Base-by-base conservation (phyloP, 2,113 vertebrate species). In the Oryzias celebensis region DNA sequence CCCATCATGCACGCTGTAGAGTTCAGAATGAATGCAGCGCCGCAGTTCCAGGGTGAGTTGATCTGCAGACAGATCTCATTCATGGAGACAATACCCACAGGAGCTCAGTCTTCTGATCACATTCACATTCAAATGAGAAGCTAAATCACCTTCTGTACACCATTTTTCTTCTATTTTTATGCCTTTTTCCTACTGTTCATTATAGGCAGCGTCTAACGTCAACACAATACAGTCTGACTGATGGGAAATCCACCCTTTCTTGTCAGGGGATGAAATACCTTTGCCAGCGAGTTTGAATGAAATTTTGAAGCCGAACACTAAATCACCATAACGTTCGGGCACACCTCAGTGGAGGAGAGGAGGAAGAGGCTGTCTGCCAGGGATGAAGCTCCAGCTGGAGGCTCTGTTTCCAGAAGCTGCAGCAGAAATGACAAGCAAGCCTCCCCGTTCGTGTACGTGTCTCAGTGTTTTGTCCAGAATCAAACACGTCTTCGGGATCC, bases 211-310 rank as follows among this genome's bases (percentile, higher is more conserved):
- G 58, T 71, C 68, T 73, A 62, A 63, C 52, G 28, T 48, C 62
- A 46, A 78, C 71, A 68, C 83, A 81, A 46, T 56, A 52, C 28
- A 42, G 28, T 41, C 47, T 77, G 80, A 86, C 24, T 2, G 71
- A 86, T 87, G 74, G 58, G 48, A 3, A 43, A 46, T 42, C 28
- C 65, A 62, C 65, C 55, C 48, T n/a, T 76, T 59, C 60, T 47
- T 72, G 82, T 78, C 85, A 67, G 71, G 53, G 31, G 60, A 75
- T 81, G 67, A 57, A 75, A 68, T 44, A 71, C 74, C 70, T 85
- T 68, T 74, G 69, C 73, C 68, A 65, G 57, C 50, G 54, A 68
- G 61, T 24, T 70, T 81, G 69, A 82, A 76, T 57, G 65, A 63
- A 75, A 65, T 52, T 58, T 49, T 75, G 31, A 67, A 58, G 58